phyloP scores from a whole-genome alignment of 2,888 invertebrate species.

The Sepiola atlantica region DNA sequence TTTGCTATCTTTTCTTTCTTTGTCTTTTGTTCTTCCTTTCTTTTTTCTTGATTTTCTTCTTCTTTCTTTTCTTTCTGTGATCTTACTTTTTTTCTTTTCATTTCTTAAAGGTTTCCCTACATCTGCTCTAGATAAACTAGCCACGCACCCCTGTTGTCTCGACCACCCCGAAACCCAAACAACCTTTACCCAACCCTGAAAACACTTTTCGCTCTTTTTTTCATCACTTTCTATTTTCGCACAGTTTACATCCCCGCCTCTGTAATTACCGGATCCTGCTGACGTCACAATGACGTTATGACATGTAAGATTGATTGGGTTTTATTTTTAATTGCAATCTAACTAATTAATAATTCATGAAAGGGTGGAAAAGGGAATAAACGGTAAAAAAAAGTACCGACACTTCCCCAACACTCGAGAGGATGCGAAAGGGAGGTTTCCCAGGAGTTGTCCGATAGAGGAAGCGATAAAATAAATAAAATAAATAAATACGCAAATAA shows the following conservation, averaged over 20 bases:
- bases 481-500: background rate
- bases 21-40: background rate
- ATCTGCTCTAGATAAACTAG: background rate
- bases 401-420: background rate
- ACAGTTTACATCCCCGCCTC: background rate
- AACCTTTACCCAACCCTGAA: background rate
- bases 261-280: background rate
- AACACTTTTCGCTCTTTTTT: background rate
- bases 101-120: background rate
- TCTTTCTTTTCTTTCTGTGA: background rate
- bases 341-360: constrained; percentile 32
- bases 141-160: background rate
- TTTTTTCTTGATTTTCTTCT: background rate
- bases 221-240: background rate
- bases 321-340: constrained; percentile 22
- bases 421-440: background rate
- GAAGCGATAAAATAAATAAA: background rate
- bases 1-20: background rate
- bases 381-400: background rate
- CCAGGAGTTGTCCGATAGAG: background rate
- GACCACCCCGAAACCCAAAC: background rate
- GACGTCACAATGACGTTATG: constrained; percentile 10
- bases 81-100: background rate
- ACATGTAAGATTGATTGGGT: constrained; percentile 32
- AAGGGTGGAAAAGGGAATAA: background rate